Base-by-base conservation (phyloP, 2,888 invertebrate genomes). In the Drosophila subsilvestris region DNA sequence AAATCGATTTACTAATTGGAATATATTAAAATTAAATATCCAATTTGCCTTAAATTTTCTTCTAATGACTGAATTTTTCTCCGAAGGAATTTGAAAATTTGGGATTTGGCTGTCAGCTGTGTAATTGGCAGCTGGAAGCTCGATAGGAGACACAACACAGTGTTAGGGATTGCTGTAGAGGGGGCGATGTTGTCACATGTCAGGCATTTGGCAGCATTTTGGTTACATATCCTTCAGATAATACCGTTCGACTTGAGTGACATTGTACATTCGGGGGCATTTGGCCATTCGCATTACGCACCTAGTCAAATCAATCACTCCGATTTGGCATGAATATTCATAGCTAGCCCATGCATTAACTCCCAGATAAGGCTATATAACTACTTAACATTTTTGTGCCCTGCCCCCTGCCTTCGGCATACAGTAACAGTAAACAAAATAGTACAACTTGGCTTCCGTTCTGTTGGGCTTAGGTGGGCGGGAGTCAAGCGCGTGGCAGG, bases 401-500 rank as follows among this genome's bases (percentile, higher is more conserved):
- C 2, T 6, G 32, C 5, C 14, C 32, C 29, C 12, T 32, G 37
- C 14, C 32, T 14, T 14, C 32, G 14, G 32, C 6, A 5, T 12
- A 22, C 55, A 66, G 27, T 55, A 50, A 32, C 22, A 29, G 6
- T 9, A 48, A 48, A 12, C 18, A 18, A 47, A 25, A 29, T 22
- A 32, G n/a, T 53, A 60, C 22, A 14, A 32, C 37, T 32, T 12
- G 48, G 37, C 20, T 42, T 48, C 42, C 62, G 29, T 32, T 29
- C 14, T 42, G 27, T 20, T 22, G 12, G 32, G 12, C 27, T 45
- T 44, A 53, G 22, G 22, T 2, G 17, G 51, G 12, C 14, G 32
- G 20, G 7, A 56, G 27, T 25, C 29, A 29, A 18, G 66, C 83
- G 73, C 76, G 79, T 84, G 80, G 66, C 79, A 56, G 14, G 68